Evolutionary conservation across 2,113 vertebrate species (phyloP).

Genomic region (Thinocorus orbignyianus): DNA sequence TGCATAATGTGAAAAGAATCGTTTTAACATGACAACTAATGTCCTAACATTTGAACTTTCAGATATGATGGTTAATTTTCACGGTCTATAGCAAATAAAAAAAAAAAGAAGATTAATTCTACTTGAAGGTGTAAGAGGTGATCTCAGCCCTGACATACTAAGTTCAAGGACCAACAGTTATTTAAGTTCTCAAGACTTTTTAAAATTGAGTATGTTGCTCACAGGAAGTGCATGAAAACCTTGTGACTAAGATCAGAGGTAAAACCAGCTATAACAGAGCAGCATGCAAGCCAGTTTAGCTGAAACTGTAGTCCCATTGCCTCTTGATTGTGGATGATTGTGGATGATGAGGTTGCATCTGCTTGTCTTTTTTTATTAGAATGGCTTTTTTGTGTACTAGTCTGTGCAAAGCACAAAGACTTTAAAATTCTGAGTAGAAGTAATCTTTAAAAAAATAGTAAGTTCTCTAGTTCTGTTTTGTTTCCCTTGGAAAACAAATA

Average conservation of each 20-base stretch:
- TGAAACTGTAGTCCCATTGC: neutral
- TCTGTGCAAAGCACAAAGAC: neutral
- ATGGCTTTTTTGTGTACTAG: neutral
- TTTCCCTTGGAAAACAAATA: slow-evolving; percentile 23
- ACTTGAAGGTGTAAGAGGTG: slow-evolving; percentile 11
- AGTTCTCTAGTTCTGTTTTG: neutral
- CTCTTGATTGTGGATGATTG: neutral
- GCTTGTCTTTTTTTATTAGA: neutral
- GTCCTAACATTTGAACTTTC: slow-evolving; percentile 63
- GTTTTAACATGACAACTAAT: slow-evolving; percentile 40
- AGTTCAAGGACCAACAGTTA: neutral
- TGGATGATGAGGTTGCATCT: neutral
- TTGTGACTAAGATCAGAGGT: neutral
- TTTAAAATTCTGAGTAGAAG: neutral
- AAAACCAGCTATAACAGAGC: neutral
- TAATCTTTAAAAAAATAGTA: neutral
- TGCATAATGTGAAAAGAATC: neutral
- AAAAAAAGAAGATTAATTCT: slow-evolving; percentile 44
- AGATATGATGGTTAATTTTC: slow-evolving; percentile 40
- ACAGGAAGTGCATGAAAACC: neutral
- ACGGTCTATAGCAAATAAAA: neutral
- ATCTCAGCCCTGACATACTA: neutral
- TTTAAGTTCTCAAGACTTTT: slow-evolving; percentile 18
- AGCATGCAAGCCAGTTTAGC: neutral
- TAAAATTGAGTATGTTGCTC: neutral